Base-by-base conservation (phyloP, 2,113 vertebrate species). In the Eptesicus fuscus region DNA sequence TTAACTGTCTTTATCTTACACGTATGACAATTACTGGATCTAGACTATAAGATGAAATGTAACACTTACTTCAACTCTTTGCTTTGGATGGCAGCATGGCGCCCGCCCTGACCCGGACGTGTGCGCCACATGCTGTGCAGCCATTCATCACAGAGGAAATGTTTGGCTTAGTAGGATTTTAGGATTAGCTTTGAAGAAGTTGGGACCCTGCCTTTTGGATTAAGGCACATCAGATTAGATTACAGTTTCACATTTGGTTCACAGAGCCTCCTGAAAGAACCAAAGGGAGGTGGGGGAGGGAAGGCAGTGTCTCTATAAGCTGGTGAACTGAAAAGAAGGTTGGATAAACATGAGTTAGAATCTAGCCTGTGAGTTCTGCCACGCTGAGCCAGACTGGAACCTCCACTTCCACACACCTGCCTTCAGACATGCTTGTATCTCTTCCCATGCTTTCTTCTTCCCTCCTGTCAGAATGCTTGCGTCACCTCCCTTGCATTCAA, bases 71-170 rank as follows among this genome's bases (percentile, higher is more conserved):
- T 20, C 73, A 42, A 59, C 13, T 13, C 1, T 53, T 53, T 5
- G 9, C 83, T 61, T 18, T 4, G 10, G 44, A n/a, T 6, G 1
- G 30, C 11, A 17, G 25, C n/a, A 1, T 0, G 12, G 71, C 69
- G 30, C 49, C 14, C 0, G 4, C n/a, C 13, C n/a, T 7, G 17
- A 28, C 4, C 2, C 5, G 9, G 32, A 18, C 0, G 0, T 20
- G 37, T 2, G 17, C 17, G 37, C n/a, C 0, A 8, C 4, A 1
- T 1, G 4, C 9, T 1, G 28, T 25, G 44, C 56, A 32, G 73
- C 47, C 17, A 0, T 83, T 69, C 56, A 3, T 63, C 42, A 2
- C 4, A 2, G 77, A 59, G 88, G 44, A 65, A 51, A n/a, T 53
- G 86, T 30, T 11, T 23, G 76, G 42, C 78, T 92, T 44, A 10